Base-by-base conservation (phyloP, 2,888 invertebrate species). In the Parnassius glacialis region DNA sequence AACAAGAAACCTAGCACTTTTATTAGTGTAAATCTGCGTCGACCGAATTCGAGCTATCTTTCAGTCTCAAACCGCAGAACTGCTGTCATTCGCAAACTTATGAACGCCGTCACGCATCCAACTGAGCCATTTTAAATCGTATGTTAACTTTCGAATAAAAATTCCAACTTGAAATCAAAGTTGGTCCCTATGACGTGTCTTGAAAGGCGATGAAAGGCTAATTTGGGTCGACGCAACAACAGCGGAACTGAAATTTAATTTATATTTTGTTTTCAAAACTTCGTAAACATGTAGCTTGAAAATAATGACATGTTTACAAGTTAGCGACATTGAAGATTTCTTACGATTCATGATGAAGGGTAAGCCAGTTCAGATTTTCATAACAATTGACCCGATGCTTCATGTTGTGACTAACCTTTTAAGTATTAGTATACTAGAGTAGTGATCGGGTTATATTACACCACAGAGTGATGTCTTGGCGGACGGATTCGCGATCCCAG, bases 241-340 rank as follows among this genome's bases (percentile, higher is more conserved):
- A 57, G n/a, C 61, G 57, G 61, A 57, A 51, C 41, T 52, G 25
- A 42, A 57, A 56, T 61, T 48, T 52, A 1, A 57, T 61, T 62
- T 45, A 41, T 13, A 62, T 62, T 45, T 57, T 52, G 62, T 62
- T 62, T 48, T 50, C 25, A 11, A 53, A 48, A 20, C 52, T 9
- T 43, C 34, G 43, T 43, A 10, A 34, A 59, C 59, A 52, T 16
- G 25, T 47, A 12, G 11, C 2, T 51, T 25, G 7, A 5, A 25
- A 25, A 25, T 25, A 25, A 25, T 25, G 25, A 25, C 0, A 25
- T 25, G 25, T 25, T 25, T 25, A 25, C 25, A 25, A 25, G 25
- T 25, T 25, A 1, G 25, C 25, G 5, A 25, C 25, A 25, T 25
- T 25, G 25, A 25, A 25, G 2, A 3, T 25, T 3, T 25, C 7